Percentiles rank a stretch among this genome's conserved stretches.
These are phyloP conservation scores for Holothuria scabra DNA, from an alignment of 53 echinoderm and acorn worm genomes.

Conservation along the genomic window DNA sequence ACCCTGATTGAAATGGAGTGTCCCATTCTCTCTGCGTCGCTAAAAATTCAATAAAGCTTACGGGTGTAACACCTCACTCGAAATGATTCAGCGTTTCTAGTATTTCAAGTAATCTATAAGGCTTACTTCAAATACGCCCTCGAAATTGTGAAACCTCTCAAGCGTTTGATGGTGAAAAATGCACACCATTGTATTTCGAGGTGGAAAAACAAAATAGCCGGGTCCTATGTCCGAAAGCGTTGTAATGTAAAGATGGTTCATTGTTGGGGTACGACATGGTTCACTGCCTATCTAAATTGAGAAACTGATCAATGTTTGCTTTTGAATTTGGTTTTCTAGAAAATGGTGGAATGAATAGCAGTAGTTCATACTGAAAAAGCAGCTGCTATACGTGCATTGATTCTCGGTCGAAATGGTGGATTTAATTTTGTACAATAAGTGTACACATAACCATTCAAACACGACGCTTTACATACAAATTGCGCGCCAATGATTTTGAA, in stretches of 20 bases:
- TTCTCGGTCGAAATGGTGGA: too few relatives aligned
- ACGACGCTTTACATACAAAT: too few relatives aligned
- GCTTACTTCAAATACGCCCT: conserved; percentile 27
- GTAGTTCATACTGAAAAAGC: too few relatives aligned
- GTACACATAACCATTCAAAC: too few relatives aligned
- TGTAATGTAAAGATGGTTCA: background rate
- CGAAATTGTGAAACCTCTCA: conserved; percentile 15
- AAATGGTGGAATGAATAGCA: too few relatives aligned
- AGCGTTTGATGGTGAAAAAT: background rate
- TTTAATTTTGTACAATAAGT: too few relatives aligned
- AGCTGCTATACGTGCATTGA: too few relatives aligned
- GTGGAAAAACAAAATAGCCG: conserved; percentile 9
- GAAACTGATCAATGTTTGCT: background rate
- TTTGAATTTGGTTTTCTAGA: background rate
- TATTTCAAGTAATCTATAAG: background rate
- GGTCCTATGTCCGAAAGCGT: conserved; percentile 19
- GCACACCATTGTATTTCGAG: conserved; percentile 8
- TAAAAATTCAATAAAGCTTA: background rate
- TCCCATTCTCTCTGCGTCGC: conserved; percentile 3
- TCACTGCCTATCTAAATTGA: conserved; percentile 22
- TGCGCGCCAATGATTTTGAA: too few relatives aligned
- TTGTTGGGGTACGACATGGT: conserved; percentile 22
- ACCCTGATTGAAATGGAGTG: background rate
- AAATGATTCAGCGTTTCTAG: background rate
- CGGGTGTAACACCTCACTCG: background rate